Evolutionary conservation across 2,113 vertebrate species (phyloP).

Genomic region (Anthoscopus minutus): DNA sequence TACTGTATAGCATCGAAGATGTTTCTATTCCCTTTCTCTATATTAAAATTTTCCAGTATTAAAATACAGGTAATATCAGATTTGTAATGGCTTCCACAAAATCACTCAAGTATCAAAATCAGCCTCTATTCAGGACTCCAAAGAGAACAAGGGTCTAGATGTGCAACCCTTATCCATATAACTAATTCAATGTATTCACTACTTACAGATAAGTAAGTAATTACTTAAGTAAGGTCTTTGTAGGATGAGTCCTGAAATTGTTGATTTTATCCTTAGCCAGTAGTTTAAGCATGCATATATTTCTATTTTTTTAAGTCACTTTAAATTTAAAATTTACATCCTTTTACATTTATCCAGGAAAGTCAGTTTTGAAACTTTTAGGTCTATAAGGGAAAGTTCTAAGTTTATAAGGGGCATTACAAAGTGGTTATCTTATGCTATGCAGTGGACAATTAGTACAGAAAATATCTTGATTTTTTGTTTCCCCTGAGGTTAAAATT

Average conservation of each 20-base stretch:
- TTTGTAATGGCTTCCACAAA: background rate
- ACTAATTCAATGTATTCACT: background rate
- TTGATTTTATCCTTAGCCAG: background rate
- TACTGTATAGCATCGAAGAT: background rate
- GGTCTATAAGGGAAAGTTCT: background rate
- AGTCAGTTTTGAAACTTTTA: background rate
- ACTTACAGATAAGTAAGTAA: background rate
- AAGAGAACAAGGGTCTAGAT: background rate
- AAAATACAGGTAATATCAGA: background rate
- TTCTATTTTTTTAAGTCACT: background rate
- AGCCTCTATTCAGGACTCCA: background rate
- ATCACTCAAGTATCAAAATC: background rate
- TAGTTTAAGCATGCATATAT: background rate
- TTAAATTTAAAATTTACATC: background rate
- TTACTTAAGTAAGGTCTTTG: background rate
- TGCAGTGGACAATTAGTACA: background rate
- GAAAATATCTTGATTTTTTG: background rate
- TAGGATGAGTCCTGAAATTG: background rate
- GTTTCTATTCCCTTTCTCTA: background rate
- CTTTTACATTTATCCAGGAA: background rate
- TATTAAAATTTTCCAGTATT: background rate
- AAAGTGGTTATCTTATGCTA: background rate
- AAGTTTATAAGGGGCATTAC: background rate
- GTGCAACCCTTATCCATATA: background rate
- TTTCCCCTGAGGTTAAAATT: slow-evolving; percentile 9